A percentile compares a stretch with the other conserved stretches of the same genome.
Evolutionary conservation across 2,888 invertebrate species (phyloP).

Genomic region (Zygaena filipendulae): DNA sequence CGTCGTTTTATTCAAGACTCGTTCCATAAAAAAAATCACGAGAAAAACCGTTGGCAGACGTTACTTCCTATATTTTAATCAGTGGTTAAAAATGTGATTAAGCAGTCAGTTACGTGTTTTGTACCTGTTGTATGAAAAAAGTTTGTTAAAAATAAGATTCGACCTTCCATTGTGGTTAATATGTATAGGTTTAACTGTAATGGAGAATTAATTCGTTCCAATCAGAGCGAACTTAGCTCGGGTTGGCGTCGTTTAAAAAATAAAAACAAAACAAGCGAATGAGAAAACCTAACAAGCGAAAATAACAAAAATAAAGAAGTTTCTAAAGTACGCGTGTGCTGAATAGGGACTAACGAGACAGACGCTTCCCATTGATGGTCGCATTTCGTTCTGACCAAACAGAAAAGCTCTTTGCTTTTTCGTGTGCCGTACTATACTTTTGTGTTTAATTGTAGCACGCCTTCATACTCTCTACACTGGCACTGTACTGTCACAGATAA

Average conservation of each 20-base stretch:
- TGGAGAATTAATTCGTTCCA: too few relatives aligned
- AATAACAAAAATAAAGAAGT: conserved; percentile 26
- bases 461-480: too few relatives aligned
- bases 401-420: conserved; percentile 25
- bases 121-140: too few relatives aligned
- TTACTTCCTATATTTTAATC: not conserved
- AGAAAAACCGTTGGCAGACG: conserved; percentile 8
- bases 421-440: conserved; percentile 26
- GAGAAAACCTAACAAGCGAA: too few relatives aligned
- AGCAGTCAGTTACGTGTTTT: too few relatives aligned
- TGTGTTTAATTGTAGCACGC: conserved; percentile 25
- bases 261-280: conserved; percentile 27
- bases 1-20: conserved; percentile 18
- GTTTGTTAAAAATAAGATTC: too few relatives aligned
- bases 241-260: conserved; percentile 13
- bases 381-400: conserved; percentile 26
- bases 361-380: conserved; percentile 26
- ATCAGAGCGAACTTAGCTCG: too few relatives aligned
- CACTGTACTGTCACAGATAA: too few relatives aligned
- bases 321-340: conserved; percentile 30
- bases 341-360: conserved; percentile 49
- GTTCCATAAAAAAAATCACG: conserved; percentile 17
- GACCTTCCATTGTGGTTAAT: too few relatives aligned
- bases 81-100: too few relatives aligned
- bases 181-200: too few relatives aligned